These are phyloP conservation scores for Cyprinodon diabolis DNA, from an alignment of 2,797 vertebrate species.

Conservation along the genomic window DNA sequence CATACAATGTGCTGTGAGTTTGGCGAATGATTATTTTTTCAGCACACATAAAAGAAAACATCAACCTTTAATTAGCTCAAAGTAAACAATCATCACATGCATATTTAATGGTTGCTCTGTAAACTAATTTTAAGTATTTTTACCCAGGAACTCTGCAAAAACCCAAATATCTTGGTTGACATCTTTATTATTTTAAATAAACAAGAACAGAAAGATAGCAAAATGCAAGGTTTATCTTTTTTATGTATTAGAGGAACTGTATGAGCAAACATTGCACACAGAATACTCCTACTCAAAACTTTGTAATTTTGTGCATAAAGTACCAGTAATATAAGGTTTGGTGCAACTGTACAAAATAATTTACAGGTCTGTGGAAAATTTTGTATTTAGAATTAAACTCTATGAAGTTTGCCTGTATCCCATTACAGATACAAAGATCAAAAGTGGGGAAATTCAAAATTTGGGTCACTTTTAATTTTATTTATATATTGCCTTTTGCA, in stretches of 20 bases:
- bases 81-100: not conserved
- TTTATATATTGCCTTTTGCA: not conserved
- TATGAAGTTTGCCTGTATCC: not conserved
- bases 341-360: not conserved
- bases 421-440: not conserved
- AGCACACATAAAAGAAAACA: not conserved
- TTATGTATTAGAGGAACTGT: not conserved
- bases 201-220: not conserved
- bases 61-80: not conserved
- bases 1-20: not conserved
- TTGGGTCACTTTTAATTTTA: not conserved
- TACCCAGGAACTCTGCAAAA: not conserved
- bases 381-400: not conserved
- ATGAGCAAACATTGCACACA: not conserved
- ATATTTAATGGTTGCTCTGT: not conserved
- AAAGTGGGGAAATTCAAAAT: not conserved
- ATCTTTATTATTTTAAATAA: slow-evolving; percentile 10
- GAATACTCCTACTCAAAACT: not conserved
- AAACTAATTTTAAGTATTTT: not conserved
- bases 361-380: not conserved
- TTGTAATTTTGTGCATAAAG: not conserved
- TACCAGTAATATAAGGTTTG: not conserved
- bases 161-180: not conserved
- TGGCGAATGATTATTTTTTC: not conserved
- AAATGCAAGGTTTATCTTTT: not conserved